Base-by-base conservation (phyloP, 2,888 invertebrate species). In the Drosophila demipolita region DNA sequence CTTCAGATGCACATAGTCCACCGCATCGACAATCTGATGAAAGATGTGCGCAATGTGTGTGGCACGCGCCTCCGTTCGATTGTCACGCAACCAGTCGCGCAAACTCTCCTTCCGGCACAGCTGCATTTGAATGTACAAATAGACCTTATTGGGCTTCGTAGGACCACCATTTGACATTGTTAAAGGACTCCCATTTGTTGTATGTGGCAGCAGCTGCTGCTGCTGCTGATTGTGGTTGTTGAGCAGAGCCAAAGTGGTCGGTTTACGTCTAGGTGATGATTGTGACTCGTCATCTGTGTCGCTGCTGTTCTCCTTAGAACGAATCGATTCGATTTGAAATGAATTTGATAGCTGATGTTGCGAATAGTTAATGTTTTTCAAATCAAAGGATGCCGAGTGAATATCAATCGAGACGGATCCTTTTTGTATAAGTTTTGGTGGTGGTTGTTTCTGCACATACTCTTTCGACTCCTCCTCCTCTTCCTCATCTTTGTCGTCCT, bases 111-210 rank as follows among this genome's bases (percentile, higher is more conserved):
- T 95, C 62, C 95, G 95, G 90, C 99, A 99, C 73, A 99, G 94
- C 93, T 99, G 98, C 99, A 99, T 99, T 94, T 99, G 99, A 92
- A 99, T 99, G 92, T 98, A 99, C 20, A 99, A 94, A 92, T 96
- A 98, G 91, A 96, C 95, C 91, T 94, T 94, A 11, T 93, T 92
- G 55, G 89, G 90, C 54, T 78, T 78, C 3, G 54, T 23, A 12
- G 65, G 17, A 6, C 52, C 36, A 23, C 81, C 83, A 52, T 83
- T 75, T 48, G 70, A 73, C 7, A 73, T 52, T 48, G 67, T 32
- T 17, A 50, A 35, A 35, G 76, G 76, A 45, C 55, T 68, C 1
- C 60, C 70, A 48, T 72, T 73, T 11, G 33, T 17, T 15, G 54
- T 36, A 11, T 40, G 58, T 29, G 48, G 33, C 29, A 66, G 62